A percentile compares a stretch with the other conserved stretches of the same genome.
These are phyloP conservation scores for Idaea aversata DNA, from an alignment of 2,888 invertebrate genomes.

Conservation along the genomic window DNA sequence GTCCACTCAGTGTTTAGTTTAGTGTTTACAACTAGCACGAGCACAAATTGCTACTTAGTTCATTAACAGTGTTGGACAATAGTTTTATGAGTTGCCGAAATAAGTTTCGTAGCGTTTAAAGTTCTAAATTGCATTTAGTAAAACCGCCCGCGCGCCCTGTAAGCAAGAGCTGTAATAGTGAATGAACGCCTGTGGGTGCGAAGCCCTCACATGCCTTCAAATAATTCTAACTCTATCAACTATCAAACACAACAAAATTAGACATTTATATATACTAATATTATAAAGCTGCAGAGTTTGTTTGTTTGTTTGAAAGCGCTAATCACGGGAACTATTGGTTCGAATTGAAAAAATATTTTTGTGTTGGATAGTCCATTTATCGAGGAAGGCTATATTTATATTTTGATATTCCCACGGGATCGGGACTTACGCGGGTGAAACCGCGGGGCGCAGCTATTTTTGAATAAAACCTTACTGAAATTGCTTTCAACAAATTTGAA, in stretches of 20 bases:
- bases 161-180: conserved; percentile 41
- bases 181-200: conserved; percentile 53
- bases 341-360: no score
- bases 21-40: conserved; percentile 17
- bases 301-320: no score
- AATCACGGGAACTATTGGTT: no score
- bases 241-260: conserved; percentile 31
- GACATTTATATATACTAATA: no score
- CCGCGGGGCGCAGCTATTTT: no score
- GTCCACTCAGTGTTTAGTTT: conserved; percentile 2
- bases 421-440: no score
- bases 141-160: conserved; percentile 26
- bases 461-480: no score
- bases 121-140: conserved; percentile 72
- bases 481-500: no score
- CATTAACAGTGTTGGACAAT: conserved; percentile 57
- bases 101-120: conserved; percentile 72
- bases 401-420: no score
- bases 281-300: no score
- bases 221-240: conserved; percentile 75
- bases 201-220: conserved; percentile 41
- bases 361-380: no score
- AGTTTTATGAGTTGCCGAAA: conserved; percentile 76
- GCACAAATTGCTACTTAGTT: conserved; percentile 40
- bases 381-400: no score